Percentiles rank a stretch among this genome's conserved stretches.
Conservation (phyloP, 2,797 vertebrate genomes). For the Holocentrus rufus region DNA sequence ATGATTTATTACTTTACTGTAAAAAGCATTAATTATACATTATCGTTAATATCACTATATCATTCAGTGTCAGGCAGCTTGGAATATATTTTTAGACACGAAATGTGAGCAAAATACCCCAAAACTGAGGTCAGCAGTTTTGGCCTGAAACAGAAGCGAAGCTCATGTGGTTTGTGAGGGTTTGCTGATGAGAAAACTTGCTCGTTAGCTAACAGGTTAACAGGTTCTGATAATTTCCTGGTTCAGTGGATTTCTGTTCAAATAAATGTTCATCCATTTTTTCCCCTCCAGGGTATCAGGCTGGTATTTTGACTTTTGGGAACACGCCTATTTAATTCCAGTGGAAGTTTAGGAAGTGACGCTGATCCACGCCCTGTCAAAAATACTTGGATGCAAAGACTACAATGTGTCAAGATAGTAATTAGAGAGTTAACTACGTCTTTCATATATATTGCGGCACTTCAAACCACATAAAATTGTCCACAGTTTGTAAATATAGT, state of each 20-base stretch:
- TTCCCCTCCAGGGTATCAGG: not conserved
- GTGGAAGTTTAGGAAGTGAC: constrained; percentile 48
- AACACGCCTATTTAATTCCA: constrained; percentile 32
- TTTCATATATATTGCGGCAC: not conserved
- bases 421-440: not conserved
- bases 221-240: too few relatives aligned
- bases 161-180: not conserved
- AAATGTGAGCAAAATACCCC: constrained; percentile 7
- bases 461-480: not conserved
- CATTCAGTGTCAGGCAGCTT: not conserved
- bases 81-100: constrained; percentile 13
- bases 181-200: too few relatives aligned
- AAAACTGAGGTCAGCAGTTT: constrained; percentile 21
- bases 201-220: too few relatives aligned
- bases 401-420: constrained; percentile 30
- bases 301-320: constrained; percentile 28
- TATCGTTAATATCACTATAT: too few relatives aligned
- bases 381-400: constrained; percentile 39
- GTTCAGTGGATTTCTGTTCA: too few relatives aligned
- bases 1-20: too few relatives aligned
- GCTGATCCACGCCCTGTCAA: constrained; percentile 58
- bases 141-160: constrained; percentile 10
- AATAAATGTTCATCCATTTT: not conserved
- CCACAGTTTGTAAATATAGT: not conserved
- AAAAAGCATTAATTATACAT: too few relatives aligned